Evolutionary conservation across 2,888 invertebrate species (phyloP).

Genomic region (Ormia ochracea): DNA sequence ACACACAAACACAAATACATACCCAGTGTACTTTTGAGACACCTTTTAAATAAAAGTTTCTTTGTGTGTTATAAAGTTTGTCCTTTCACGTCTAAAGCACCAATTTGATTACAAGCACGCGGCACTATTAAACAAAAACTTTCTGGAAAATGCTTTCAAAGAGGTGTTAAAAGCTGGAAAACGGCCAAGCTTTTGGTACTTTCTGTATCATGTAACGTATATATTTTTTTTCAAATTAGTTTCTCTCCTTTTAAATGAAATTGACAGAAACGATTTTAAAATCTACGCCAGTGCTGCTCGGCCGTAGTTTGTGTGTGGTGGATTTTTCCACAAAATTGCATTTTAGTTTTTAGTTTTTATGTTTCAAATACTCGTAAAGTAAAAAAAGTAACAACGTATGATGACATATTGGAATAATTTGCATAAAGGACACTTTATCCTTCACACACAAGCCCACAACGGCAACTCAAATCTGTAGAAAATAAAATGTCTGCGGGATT

Average conservation of each 20-base stretch:
- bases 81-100: too few relatives aligned
- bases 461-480: not conserved
- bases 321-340: not conserved
- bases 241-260: not conserved
- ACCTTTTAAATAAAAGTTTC: too few relatives aligned
- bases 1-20: too few relatives aligned
- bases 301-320: not conserved
- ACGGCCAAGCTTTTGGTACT: too few relatives aligned
- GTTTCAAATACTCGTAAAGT: slow-evolving; percentile 17
- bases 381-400: not conserved
- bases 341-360: not conserved
- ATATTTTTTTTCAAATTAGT: too few relatives aligned
- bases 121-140: too few relatives aligned
- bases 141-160: too few relatives aligned
- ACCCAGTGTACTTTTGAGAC: too few relatives aligned
- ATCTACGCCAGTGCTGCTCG: not conserved
- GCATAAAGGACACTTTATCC: not conserved
- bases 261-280: not conserved
- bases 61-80: too few relatives aligned
- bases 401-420: slow-evolving; percentile 24
- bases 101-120: too few relatives aligned
- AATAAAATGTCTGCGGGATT: not conserved
- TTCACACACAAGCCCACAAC: not conserved
- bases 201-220: too few relatives aligned
- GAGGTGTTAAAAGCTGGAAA: too few relatives aligned